phyloP scores from a whole-genome alignment of 2,888 invertebrate genomes.

The Caenorhabditis imperialis region DNA sequence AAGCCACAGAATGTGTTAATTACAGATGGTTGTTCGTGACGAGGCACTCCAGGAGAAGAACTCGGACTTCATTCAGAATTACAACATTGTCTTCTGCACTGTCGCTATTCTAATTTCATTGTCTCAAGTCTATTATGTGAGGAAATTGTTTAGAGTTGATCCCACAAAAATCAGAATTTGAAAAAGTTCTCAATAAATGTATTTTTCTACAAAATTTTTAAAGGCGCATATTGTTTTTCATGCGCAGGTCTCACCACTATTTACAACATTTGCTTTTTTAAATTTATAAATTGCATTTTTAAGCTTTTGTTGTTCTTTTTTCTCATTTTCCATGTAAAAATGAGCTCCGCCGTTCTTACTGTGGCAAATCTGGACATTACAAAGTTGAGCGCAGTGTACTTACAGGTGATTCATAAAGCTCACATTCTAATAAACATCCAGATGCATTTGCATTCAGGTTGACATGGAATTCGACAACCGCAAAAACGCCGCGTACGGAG shows the following conservation, averaged over 20 bases:
- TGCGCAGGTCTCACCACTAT: too few species aligned
- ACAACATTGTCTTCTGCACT: conserved; percentile 48
- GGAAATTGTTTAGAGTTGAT: conserved; percentile 51
- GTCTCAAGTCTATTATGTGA: conserved; percentile 52
- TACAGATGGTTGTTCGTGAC: conserved; percentile 56
- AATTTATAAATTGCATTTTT: too few species aligned
- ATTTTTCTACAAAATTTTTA: too few species aligned
- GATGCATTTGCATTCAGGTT: conserved; percentile 5
- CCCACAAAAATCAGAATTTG: conserved; percentile 55
- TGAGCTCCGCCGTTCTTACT: conserved; percentile 25
- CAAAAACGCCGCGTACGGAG: conserved; percentile 26
- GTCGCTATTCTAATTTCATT: conserved; percentile 46
- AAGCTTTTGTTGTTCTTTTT: too few species aligned
- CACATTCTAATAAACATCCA: not conserved
- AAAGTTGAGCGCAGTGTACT: conserved; percentile 23
- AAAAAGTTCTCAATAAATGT: too few species aligned
- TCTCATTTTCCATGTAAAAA: conserved; percentile 1
- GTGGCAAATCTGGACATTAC: conserved; percentile 22
- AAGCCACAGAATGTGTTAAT: too few species aligned
- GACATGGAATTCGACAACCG: conserved; percentile 50
- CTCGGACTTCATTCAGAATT: conserved; percentile 55
- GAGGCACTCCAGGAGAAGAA: conserved; percentile 55
- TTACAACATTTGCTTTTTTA: too few species aligned
- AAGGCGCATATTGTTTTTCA: too few species aligned
- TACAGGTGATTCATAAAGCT: conserved; percentile 10